These are phyloP conservation scores for Platycercus adscitus DNA, from an alignment of 2,113 vertebrate genomes.

Conservation along the genomic window DNA sequence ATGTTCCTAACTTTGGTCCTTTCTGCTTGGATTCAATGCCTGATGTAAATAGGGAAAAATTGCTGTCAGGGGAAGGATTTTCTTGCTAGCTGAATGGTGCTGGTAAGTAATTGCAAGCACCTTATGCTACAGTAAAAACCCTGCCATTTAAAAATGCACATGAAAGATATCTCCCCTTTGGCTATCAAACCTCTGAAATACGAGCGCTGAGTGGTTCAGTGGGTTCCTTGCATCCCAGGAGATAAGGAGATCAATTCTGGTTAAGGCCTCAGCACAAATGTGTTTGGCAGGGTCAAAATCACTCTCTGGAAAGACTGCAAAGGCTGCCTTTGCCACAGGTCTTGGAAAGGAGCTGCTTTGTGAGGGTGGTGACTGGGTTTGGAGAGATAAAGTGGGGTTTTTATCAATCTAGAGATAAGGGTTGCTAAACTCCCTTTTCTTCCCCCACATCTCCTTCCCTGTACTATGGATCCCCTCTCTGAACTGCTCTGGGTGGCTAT, in stretches of 20 bases:
- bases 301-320: background rate
- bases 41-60: background rate
- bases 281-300: constrained; percentile 30
- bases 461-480: background rate
- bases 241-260: constrained; percentile 46
- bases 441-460: background rate
- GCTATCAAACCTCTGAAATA: background rate
- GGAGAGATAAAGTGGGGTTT: background rate
- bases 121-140: background rate
- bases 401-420: background rate
- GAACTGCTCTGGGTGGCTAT: background rate
- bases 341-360: background rate
- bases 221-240: constrained; percentile 8
- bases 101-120: constrained; percentile 29
- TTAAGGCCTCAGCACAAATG: constrained; percentile 46
- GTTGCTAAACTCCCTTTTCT: background rate
- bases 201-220: background rate
- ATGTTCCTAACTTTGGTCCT: background rate
- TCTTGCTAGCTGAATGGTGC: background rate
- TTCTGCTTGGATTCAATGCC: background rate
- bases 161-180: background rate
- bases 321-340: background rate
- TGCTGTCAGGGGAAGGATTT: constrained; percentile 18
- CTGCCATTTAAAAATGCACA: background rate
- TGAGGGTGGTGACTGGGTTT: background rate